Base-by-base conservation (phyloP, 2,797 vertebrate genomes). In the Cercopithecus petaurista region DNA sequence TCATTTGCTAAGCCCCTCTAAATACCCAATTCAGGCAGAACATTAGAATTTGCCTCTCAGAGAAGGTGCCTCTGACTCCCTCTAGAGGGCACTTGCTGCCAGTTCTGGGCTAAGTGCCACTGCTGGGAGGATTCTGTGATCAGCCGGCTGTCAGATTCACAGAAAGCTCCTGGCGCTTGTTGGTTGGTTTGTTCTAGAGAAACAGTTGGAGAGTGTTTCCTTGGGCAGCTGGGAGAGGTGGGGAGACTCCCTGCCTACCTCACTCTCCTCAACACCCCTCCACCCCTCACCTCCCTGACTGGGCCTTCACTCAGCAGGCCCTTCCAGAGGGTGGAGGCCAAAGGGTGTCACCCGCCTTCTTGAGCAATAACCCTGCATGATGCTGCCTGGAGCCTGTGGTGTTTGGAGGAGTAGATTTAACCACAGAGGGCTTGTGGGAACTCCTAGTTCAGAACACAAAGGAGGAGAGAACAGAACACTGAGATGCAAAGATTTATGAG, bases 401-500 rank as follows among this genome's bases (percentile, higher is more conserved):
- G 30, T 88, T 61, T 76, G 72, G 46, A 83, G 52, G 57, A 96
- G 24, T 36, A 73, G 21, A 61, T 64, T 90, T 93, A 73, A 61
- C 93, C 84, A 7, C 26, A 9, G 64, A 87, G 41, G 46, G 22
- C n/a, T 61, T 67, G 59, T 76, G 43, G 95, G 92, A 92, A 88
- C 52, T 79, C 57, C 13, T 55, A 84, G 39, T 43, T 89, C 75
- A 52, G 80, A 82, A 82, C 90, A 46, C 87, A 64, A 70, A 77
- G 33, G 61, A 86, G 72, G 46, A 76, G 48, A 73, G 52, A 97
- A 61, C 72, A 76, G 87, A 96, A 80, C 36, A 43, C 3, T 8
- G 73, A 90, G 41, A 91, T 67, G 90, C 67, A 30, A 92, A 97
- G 95, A 96, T 96, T 97, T 90, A 87, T 93, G 97, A 96, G 22